phyloP scores from a whole-genome alignment of 2,888 invertebrate genomes.

The Thera britannica region DNA sequence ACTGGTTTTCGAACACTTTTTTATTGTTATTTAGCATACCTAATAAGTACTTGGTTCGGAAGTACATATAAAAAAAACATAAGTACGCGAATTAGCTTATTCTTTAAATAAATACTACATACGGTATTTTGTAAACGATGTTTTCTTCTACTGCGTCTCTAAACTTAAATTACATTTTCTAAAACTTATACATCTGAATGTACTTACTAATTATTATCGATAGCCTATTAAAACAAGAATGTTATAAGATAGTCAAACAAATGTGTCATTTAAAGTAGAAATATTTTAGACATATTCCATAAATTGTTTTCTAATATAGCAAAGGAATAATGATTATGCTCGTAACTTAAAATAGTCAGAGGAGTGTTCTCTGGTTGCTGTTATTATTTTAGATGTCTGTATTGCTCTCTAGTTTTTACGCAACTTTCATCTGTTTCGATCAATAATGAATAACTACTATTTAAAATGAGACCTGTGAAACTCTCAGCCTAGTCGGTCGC shows the following conservation, averaged over 20 bases:
- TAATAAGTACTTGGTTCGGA: neutral
- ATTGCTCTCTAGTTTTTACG: too few relatives aligned
- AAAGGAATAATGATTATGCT: neutral
- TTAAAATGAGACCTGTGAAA: neutral
- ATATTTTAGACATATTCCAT: neutral
- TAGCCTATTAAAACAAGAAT: neutral
- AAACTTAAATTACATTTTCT: too few relatives aligned
- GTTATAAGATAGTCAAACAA: neutral
- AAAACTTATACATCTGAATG: neutral
- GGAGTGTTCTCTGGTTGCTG: too few relatives aligned
- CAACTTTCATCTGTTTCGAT: too few relatives aligned
- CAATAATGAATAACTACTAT: too few relatives aligned
- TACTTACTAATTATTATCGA: neutral
- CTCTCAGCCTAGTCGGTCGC: neutral
- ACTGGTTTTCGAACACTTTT: neutral
- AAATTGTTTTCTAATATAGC: neutral
- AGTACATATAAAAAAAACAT: too few relatives aligned
- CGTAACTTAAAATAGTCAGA: too few relatives aligned
- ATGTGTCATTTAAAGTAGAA: slow-evolving; percentile 2
- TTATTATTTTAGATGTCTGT: too few relatives aligned
- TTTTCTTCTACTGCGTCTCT: too few relatives aligned
- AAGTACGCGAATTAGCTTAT: too few relatives aligned
- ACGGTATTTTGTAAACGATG: too few relatives aligned
- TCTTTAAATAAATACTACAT: too few relatives aligned
- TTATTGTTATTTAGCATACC: neutral